phyloP scores from a whole-genome alignment of 2,113 vertebrate species.

The Rafetus swinhoei region DNA sequence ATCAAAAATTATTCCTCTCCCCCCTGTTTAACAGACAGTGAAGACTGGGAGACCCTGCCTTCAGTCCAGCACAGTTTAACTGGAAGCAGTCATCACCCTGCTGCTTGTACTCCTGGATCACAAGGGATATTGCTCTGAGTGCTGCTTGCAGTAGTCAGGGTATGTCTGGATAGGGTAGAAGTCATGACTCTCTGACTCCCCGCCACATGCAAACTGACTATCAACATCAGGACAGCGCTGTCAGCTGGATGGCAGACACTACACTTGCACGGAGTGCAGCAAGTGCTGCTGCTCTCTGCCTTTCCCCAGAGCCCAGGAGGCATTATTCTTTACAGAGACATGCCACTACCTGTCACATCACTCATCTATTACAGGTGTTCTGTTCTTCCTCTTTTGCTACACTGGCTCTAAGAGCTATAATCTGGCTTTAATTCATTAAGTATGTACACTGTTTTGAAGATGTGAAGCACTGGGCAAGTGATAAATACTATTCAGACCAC shows the following conservation, averaged over 20 bases:
- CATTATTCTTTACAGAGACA: neutral
- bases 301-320: neutral
- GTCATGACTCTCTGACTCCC: no score
- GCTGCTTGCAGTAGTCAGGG: fast-evolving
- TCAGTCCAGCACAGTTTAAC: no score
- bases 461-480: fast-evolving
- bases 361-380: neutral
- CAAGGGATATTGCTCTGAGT: neutral
- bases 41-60: no score
- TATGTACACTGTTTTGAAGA: neutral
- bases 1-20: no score
- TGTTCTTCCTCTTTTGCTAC: fast-evolving
- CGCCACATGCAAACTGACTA: neutral
- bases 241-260: neutral
- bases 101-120: fast-evolving
- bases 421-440: neutral
- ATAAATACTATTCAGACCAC: neutral
- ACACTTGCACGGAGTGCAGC: fast-evolving
- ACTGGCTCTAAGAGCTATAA: neutral
- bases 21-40: no score
- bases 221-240: neutral
- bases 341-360: neutral
- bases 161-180: fast-evolving
- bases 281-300: neutral
- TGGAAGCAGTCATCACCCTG: neutral